Evolutionary conservation across 2,797 vertebrate genomes (phyloP).

Genomic region (Pseudochirops cupreus): DNA sequence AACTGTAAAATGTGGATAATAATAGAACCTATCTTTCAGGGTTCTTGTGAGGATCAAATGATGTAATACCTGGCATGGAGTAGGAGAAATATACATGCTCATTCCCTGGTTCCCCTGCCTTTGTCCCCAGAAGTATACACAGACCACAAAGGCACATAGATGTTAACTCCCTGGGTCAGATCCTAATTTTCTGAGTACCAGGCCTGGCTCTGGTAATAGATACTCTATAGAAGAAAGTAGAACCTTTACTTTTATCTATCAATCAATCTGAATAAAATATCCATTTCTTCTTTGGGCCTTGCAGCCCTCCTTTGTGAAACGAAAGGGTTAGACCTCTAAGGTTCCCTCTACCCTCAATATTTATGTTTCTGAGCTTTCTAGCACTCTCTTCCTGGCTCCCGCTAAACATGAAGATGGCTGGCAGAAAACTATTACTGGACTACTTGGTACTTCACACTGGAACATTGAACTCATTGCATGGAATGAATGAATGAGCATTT

Average conservation of each 20-base stretch:
- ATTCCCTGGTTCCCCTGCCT: neutral
- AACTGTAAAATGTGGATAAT: neutral
- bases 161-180: neutral
- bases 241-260: neutral
- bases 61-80: neutral
- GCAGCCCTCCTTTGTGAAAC: neutral
- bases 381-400: neutral
- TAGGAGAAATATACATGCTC: neutral
- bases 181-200: neutral
- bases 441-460: neutral
- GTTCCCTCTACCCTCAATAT: neutral
- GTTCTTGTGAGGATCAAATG: neutral
- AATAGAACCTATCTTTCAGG: neutral
- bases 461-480: neutral
- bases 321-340: neutral
- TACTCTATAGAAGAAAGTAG: neutral
- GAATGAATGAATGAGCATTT: neutral
- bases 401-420: neutral
- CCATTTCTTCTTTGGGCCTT: neutral
- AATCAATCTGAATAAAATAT: neutral
- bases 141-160: neutral
- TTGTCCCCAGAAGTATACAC: neutral
- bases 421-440: neutral
- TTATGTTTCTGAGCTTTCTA: neutral
- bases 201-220: neutral